Conservation (phyloP, 2,888 invertebrate genomes). For the Ceraclea dissimilis region DNA sequence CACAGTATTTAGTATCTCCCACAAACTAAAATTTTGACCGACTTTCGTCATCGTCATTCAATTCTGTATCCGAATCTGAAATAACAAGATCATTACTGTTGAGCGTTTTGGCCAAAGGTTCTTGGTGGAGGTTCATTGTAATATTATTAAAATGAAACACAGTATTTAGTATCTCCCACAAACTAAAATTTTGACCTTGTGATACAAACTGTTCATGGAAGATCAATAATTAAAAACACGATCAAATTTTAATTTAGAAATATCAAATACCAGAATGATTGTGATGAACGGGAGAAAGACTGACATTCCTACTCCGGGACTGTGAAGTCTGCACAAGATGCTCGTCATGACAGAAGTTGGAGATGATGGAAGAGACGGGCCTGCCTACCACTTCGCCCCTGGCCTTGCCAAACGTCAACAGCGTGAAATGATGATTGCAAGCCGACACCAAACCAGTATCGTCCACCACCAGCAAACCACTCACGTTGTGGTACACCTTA, state of each 20-base stretch:
- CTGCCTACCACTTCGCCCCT: constrained; percentile 52
- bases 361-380: constrained; percentile 50
- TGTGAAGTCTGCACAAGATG: constrained; percentile 40
- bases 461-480: constrained; percentile 57
- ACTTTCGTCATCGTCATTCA: constrained; percentile 43
- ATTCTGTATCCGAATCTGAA: constrained; percentile 39
- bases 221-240: too few species aligned
- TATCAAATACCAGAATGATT: constrained; percentile 40
- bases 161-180: too few species aligned
- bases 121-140: too few species aligned
- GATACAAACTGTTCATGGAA: too few species aligned
- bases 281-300: constrained; percentile 49
- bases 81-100: too few species aligned
- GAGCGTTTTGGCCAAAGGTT: too few species aligned
- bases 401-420: constrained; percentile 56
- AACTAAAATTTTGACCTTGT: too few species aligned
- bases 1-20: too few species aligned
- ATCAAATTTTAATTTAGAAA: too few species aligned
- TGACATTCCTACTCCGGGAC: constrained; percentile 45
- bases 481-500: constrained; percentile 56
- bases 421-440: constrained; percentile 60
- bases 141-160: too few species aligned
- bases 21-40: constrained; percentile 30
- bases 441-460: constrained; percentile 55
- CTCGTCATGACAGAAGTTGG: constrained; percentile 53